phyloP scores from a whole-genome alignment of 2,888 invertebrate genomes.

The Aleiodes leptofemur region DNA sequence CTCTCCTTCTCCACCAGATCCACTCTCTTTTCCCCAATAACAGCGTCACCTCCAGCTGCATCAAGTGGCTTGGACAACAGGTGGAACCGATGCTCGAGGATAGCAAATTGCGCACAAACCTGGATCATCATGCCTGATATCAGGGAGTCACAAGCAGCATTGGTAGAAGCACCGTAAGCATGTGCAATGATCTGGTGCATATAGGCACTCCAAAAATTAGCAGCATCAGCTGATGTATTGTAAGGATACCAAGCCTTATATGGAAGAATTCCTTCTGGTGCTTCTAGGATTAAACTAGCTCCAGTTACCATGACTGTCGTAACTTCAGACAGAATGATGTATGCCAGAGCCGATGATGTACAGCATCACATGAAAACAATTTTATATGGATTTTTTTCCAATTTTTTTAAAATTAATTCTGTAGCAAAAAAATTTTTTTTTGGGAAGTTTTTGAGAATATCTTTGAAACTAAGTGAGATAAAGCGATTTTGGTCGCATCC shows the following conservation, averaged over 20 bases:
- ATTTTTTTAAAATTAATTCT: not conserved
- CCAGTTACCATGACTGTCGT: slow-evolving; percentile 43
- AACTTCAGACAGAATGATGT: slow-evolving; percentile 26
- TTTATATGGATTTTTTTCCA: not conserved
- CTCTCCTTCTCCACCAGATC: slow-evolving; percentile 24
- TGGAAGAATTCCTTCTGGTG: slow-evolving; percentile 42
- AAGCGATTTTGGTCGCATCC: no score
- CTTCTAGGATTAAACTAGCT: not conserved
- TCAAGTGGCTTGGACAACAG: slow-evolving; percentile 34
- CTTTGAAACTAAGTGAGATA: no score
- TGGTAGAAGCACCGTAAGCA: slow-evolving; percentile 40
- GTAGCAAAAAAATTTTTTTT: not conserved
- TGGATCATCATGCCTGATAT: slow-evolving; percentile 45
- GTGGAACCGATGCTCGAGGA: slow-evolving; percentile 45
- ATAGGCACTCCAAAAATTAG: slow-evolving; percentile 46
- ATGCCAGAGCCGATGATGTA: not conserved
- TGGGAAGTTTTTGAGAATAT: no score
- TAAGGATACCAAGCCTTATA: slow-evolving; percentile 50
- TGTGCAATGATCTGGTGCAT: slow-evolving; percentile 48
- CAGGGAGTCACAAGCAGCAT: slow-evolving; percentile 42
- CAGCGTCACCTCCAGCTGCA: not conserved
- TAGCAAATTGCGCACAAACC: slow-evolving; percentile 46
- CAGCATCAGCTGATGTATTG: not conserved
- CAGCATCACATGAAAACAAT: not conserved
- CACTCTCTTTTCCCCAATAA: not conserved